Percentiles rank a stretch among this genome's conserved stretches.
Conservation (phyloP, 2,797 vertebrate genomes). For the Phaenicophaeus curvirostris region DNA sequence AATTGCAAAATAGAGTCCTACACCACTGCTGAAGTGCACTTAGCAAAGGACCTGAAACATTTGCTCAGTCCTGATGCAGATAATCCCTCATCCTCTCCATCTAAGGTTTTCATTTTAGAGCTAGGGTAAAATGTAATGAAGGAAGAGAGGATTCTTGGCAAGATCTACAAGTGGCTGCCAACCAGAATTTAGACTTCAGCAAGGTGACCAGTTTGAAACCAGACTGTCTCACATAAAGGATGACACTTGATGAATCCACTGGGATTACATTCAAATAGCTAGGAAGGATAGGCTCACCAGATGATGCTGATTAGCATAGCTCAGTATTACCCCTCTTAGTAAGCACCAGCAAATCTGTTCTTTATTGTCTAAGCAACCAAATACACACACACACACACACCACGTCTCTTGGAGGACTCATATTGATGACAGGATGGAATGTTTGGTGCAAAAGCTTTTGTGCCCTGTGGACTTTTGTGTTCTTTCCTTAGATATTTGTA, state of each 20-base stretch:
- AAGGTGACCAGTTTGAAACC: background rate
- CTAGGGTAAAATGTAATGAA: background rate
- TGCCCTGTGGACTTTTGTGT: background rate
- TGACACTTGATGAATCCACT: background rate
- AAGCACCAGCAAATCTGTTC: constrained; percentile 46
- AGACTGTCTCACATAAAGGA: constrained; percentile 16
- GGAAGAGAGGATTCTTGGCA: constrained; percentile 41
- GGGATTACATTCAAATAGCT: constrained; percentile 6
- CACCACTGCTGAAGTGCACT: background rate
- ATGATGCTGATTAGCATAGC: constrained; percentile 65
- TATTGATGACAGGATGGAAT: background rate
- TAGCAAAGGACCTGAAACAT: background rate
- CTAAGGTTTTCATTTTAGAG: constrained; percentile 29
- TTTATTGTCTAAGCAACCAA: constrained; percentile 49
- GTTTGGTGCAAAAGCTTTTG: background rate
- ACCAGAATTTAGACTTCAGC: background rate
- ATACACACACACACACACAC: background rate
- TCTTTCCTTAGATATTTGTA: background rate
- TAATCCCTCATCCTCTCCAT: background rate
- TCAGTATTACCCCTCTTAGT: constrained; percentile 26
- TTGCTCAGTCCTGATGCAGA: background rate
- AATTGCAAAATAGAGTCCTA: background rate
- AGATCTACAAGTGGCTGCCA: background rate
- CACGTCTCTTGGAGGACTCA: background rate
- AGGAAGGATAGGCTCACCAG: constrained; percentile 42